Base-by-base conservation (phyloP, 2,113 vertebrate species). In the Salvator merianae region DNA sequence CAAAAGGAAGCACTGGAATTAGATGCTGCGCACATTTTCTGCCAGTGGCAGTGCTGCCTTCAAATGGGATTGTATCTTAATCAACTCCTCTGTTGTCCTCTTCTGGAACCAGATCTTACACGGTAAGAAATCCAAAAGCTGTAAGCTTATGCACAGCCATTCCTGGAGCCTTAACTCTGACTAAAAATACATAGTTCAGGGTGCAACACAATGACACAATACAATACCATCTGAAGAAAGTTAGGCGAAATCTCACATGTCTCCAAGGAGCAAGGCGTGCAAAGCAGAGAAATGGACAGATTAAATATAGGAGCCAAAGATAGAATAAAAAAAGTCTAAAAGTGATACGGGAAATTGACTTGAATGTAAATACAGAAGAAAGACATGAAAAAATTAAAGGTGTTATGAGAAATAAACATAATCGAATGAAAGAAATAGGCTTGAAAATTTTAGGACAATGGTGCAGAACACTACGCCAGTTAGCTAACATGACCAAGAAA, bases 1-100 rank as follows among this genome's bases (percentile, higher is more conserved):
- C 91, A 76, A 1, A 84, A 86, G 34, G n/a, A 85, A 1, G 89
- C 90, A 7, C 81, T 98, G 43, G 96, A 98, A 63, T 32, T 97
- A 62, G 96, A 94, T 53, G 93, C 90, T 24, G 96, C 97, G 70
- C 98, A 99, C 82, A 36, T 93, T 87, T 96, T 98, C 85, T 97
- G 97, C 94, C 98, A 99, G 86, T 99, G 99, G 99, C 98, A 99
- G 90, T 96, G 97, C 88, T 99, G 98, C 83, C 94, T 99, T 83
- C 97, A 97, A 96, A 97, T 96, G 85, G 95, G 94, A 62, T 62
- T 97, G 62, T 96, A 96, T 87, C 97, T 99, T 84, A 99, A 98
- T 93, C 97, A 98, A 93, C 95, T 99, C 7, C 91, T 99, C 26
- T 91, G 95, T 85, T 86, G 88, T 32, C 98, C 98, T 6, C 90